A percentile compares a stretch with the other conserved stretches of the same genome.
phyloP scores from a whole-genome alignment of 2,113 vertebrate genomes.

The Hoplias malabaricus region DNA sequence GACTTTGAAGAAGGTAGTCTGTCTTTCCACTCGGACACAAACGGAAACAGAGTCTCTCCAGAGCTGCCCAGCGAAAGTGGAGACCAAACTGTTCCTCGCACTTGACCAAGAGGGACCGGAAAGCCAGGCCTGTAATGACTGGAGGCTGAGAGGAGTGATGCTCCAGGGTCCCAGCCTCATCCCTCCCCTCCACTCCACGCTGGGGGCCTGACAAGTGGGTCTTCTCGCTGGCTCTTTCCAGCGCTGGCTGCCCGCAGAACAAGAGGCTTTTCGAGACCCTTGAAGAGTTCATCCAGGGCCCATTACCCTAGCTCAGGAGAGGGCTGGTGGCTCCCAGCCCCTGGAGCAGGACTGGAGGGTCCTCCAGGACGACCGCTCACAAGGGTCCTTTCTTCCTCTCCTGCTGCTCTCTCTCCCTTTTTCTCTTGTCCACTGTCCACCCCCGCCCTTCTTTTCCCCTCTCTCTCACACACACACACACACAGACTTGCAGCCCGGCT shows the following conservation, averaged over 20 bases:
- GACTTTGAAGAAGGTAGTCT: not conserved
- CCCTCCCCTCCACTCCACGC: conserved; percentile 52
- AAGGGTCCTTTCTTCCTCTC: conserved; percentile 33
- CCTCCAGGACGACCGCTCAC: conserved; percentile 55
- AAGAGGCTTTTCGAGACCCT: conserved; percentile 68
- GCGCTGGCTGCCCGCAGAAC: conserved; percentile 38
- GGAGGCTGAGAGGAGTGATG: conserved; percentile 22
- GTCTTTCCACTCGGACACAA: not conserved
- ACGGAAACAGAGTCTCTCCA: conserved; percentile 41
- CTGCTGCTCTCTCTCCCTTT: not conserved
- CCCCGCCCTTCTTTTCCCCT: conserved; percentile 8
- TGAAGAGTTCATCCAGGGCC: conserved; percentile 74
- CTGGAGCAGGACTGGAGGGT: conserved; percentile 50
- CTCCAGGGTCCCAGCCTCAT: conserved; percentile 18
- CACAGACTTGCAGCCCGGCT: conserved; percentile 19
- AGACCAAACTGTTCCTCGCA: not conserved
- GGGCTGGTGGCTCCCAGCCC: conserved; percentile 59
- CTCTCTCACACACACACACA: conserved; percentile 23
- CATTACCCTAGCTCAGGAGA: conserved; percentile 66
- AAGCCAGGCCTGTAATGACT: conserved; percentile 35
- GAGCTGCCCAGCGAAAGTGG: not conserved
- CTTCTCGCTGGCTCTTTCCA: conserved; percentile 31
- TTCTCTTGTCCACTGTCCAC: conserved; percentile 26
- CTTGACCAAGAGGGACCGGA: conserved; percentile 19
- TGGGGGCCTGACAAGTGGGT: not conserved